phyloP scores from a whole-genome alignment of 2,888 invertebrate genomes.

The Cecidostiba fungosa region DNA sequence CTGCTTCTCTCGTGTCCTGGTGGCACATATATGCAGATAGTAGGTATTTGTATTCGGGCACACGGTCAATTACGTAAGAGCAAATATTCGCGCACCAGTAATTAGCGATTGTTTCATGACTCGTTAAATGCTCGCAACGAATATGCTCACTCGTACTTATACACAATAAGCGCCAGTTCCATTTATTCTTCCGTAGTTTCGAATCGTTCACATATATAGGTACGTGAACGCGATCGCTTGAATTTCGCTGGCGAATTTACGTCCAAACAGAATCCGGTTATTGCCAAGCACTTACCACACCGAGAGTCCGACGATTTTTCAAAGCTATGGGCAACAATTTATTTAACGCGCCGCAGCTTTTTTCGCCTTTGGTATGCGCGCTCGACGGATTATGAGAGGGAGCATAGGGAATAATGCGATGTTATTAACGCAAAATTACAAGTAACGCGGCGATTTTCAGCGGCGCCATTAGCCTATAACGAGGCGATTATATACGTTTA shows the following conservation, averaged over 20 bases:
- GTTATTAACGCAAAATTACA: constrained; percentile 32
- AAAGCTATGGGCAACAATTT: not conserved
- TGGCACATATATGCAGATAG: not conserved
- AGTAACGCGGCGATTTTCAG: constrained; percentile 39
- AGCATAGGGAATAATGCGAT: constrained; percentile 22
- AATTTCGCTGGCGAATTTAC: not conserved
- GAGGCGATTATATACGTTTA: constrained; percentile 45
- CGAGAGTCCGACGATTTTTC: not conserved
- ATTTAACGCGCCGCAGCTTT: not conserved
- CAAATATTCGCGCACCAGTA: constrained; percentile 69
- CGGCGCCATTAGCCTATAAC: constrained; percentile 46
- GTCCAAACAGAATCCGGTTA: not conserved
- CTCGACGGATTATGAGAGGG: not conserved
- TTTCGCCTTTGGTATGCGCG: not conserved
- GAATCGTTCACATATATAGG: not conserved
- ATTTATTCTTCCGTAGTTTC: constrained; percentile 24
- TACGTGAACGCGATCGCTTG: not conserved
- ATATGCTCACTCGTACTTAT: constrained; percentile 8
- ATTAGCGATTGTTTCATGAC: constrained; percentile 67
- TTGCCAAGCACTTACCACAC: not conserved
- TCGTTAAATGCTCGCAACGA: constrained; percentile 67
- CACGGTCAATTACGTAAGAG: constrained; percentile 71
- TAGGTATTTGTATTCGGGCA: not conserved
- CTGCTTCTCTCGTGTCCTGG: constrained; percentile 11
- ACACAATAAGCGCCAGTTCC: not conserved